Evolutionary conservation across 2,797 vertebrate species (phyloP), one percentile per base, ranked within the genome.

Genomic region (Alcedo quadribrachys): DNA sequence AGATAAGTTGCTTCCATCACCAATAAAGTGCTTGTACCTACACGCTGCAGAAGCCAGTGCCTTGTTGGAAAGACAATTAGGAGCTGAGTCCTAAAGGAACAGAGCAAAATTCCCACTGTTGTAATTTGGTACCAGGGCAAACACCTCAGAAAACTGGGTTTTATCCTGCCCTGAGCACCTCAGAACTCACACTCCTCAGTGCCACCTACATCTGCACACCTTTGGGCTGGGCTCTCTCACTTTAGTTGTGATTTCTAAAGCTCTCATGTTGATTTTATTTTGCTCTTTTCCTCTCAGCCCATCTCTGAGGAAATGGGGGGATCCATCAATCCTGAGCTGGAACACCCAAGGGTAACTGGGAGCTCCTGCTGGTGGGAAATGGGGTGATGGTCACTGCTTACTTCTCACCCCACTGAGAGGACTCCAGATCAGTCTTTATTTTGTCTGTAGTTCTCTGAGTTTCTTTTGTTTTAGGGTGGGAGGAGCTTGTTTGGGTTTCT

Each of bases 1-100:
- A 27, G 15, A 20, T 15, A 27, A 27, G 60, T 76, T 85, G 71
- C 62, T 90, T 81, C 73, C 63, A 75, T 53, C 87, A 87, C 85
- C 54, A 91, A 43, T 18, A 16, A 81, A 65, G 13, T 40, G 42
- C 3, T 0, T 85, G 58, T 68, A 93, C 68, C 78, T 89, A 89
- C 71, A 85, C 5, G 0, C 65, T 91, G 86, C 58, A 89, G 66
- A 90, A 94, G 58, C 13, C 88, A 90, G n/a, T 27, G 30, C 55
- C 60, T 91, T 69, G 22, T 84, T 90, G 51, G 61, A 75, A 93
- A 87, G 81, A 68, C 45, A 95, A n/a, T 46, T 51, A 70, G 22
- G 74, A 63, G 55, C 71, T 15, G 24, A 85, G 50, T 92, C 71
- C 77, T 27, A n/a, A 77, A 73, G 58, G 50, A 73, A 85, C 4